Evolutionary conservation across 2,797 vertebrate species (phyloP).

Genomic region (Hyperoplus immaculatus): DNA sequence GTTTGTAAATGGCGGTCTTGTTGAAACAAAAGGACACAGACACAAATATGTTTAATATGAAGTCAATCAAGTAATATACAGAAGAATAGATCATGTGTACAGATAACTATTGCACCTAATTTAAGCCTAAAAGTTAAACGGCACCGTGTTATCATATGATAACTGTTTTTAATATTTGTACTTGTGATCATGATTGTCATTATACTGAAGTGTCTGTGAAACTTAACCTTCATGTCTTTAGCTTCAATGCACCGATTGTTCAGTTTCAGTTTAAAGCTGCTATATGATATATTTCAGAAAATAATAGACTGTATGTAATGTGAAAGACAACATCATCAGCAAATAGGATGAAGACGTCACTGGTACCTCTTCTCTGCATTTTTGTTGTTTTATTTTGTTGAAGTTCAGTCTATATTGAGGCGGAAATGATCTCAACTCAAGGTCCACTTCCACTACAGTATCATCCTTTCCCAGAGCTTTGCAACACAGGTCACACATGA

Average conservation of each 20-base stretch:
- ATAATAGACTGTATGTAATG: background rate
- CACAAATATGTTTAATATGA: conserved; percentile 24
- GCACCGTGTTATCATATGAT: conserved; percentile 44
- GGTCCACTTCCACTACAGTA: background rate
- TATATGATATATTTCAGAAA: background rate
- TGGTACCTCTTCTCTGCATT: background rate
- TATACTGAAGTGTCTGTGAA: conserved; percentile 31
- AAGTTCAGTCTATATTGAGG: background rate
- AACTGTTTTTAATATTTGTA: conserved; percentile 44
- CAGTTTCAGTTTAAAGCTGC: conserved; percentile 11
- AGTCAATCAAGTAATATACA: conserved; percentile 29
- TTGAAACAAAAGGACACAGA: conserved; percentile 32
- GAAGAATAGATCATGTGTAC: conserved; percentile 48
- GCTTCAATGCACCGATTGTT: conserved; percentile 24
- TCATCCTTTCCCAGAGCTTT: background rate
- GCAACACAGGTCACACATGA: background rate
- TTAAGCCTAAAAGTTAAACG: conserved; percentile 34
- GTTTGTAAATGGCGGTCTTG: conserved; percentile 52
- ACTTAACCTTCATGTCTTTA: conserved; percentile 3
- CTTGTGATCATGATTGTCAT: conserved; percentile 29
- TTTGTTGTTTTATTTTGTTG: background rate
- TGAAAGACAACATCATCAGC: conserved; percentile 19
- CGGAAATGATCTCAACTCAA: background rate
- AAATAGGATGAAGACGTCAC: background rate
- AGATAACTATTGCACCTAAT: conserved; percentile 26